Evolutionary conservation across 2,797 vertebrate species (phyloP).

Genomic region (Sebastes glaucus): DNA sequence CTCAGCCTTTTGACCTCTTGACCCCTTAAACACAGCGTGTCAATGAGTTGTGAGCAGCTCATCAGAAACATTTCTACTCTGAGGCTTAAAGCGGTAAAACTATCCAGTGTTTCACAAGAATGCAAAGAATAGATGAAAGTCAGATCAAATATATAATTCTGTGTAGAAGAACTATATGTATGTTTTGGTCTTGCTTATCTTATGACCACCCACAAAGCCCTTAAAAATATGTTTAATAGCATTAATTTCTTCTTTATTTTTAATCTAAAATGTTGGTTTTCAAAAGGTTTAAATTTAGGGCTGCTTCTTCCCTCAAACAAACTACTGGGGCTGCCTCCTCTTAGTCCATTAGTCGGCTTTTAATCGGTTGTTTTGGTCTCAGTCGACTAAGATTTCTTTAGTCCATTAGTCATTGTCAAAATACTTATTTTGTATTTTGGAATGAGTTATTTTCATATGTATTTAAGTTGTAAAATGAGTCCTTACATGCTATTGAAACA

Average conservation of each 20-base stretch:
- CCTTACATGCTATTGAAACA: too few species aligned
- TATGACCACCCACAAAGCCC: background rate
- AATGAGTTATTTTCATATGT: background rate
- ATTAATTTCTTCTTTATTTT: too few species aligned
- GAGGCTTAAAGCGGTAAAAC: background rate
- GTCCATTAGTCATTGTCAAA: background rate
- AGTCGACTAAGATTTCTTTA: too few species aligned
- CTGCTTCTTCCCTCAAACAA: background rate
- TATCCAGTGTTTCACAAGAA: background rate
- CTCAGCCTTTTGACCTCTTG: background rate
- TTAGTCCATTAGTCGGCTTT: too few species aligned
- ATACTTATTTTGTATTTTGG: rapidly evolving
- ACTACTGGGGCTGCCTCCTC: background rate
- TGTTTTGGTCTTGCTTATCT: background rate
- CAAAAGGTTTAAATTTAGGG: too few species aligned
- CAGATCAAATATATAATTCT: too few species aligned
- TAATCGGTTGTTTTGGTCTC: too few species aligned
- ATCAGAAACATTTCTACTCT: background rate
- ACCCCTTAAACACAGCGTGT: background rate
- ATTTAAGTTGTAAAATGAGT: too few species aligned
- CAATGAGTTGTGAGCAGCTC: background rate
- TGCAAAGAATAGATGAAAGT: background rate
- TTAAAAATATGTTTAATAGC: too few species aligned
- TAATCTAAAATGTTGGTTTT: too few species aligned
- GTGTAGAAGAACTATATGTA: background rate